Base-by-base conservation (phyloP, 2,888 invertebrate species). In the Himalopsyche tibetana region DNA sequence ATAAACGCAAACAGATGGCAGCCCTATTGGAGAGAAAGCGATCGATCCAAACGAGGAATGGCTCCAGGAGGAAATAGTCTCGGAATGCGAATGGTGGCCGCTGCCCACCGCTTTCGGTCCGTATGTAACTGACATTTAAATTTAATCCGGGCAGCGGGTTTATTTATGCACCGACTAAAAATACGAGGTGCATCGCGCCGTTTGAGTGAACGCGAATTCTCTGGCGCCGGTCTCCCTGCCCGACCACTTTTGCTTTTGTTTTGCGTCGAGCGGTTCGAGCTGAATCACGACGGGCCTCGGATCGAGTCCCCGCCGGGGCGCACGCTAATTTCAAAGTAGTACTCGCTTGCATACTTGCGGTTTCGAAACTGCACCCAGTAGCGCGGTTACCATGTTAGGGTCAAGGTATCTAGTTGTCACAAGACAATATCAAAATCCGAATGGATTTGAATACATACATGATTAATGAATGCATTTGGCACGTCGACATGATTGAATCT, bases 281-380 rank as follows among this genome's bases (percentile, higher is more conserved):
- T 36, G 74, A 74, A 74, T 74, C 74, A 74, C 36, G 19, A 74
- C 74, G 74, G 36, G 28, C 36, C 74, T 28, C 74, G 38, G 38
- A 19, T 36, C 28, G 51, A 51, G 51, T 51, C 51, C 51, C 51
- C 51, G 51, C 51, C 51, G 51, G 51, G 74, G 74, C 38, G 74
- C 74, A 74, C 74, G 74, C 74, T 74, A 74, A 74, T 74, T 74
- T 74, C 74, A 74, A 74, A 74, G 74, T 38, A 74, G 74, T 74
- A 15, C 15, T 28, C 36, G 36, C 74, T 74, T 36, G 36, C 74
- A 74, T 38, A 74, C 74, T 74, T 74, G 74, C 74, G 74, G 38
- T 74, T 74, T 74, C 74, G 74, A 74, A 19, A 74, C 74, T 36
- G 36, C 36, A 36, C 15, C 15, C 74, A 74, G 74, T 74, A 36